phyloP scores from a whole-genome alignment of 2,797 vertebrate species.

The Spea hammondii region DNA sequence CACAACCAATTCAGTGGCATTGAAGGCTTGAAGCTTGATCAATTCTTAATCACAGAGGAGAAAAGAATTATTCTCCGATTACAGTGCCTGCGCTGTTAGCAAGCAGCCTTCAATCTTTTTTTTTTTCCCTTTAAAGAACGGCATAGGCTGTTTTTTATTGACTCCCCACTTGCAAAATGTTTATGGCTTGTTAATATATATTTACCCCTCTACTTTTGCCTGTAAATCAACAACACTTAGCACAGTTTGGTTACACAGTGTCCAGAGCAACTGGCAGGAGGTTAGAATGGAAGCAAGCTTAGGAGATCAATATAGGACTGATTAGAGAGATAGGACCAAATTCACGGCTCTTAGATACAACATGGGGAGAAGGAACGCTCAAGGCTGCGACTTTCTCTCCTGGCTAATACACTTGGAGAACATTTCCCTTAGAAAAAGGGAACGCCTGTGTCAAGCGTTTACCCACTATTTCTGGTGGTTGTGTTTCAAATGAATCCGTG shows the following conservation, averaged over 20 bases:
- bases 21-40: conserved; percentile 84
- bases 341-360: conserved; percentile 82
- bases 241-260: conserved; percentile 85
- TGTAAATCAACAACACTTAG: conserved; percentile 85
- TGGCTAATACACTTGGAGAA: conserved; percentile 73
- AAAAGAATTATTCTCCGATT: conserved; percentile 78
- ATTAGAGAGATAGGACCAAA: conserved; percentile 90
- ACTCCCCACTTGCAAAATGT: conserved; percentile 81
- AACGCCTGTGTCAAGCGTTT: conserved; percentile 55
- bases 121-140: conserved; percentile 63
- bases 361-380: conserved; percentile 73
- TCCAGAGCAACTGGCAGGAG: conserved; percentile 83
- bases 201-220: conserved; percentile 85
- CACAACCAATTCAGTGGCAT: conserved; percentile 82
- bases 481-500: conserved; percentile 6
- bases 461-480: not conserved
- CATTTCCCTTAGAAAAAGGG: conserved; percentile 66
- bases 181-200: conserved; percentile 85
- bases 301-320: conserved; percentile 84
- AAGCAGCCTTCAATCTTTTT: conserved; percentile 77
- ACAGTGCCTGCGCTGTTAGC: conserved; percentile 80
- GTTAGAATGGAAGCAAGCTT: conserved; percentile 82
- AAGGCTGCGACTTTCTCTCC: conserved; percentile 67
- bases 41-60: conserved; percentile 86
- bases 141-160: conserved; percentile 82